phyloP scores from a whole-genome alignment of 2,113 vertebrate genomes.

The Ammodytes marinus region DNA sequence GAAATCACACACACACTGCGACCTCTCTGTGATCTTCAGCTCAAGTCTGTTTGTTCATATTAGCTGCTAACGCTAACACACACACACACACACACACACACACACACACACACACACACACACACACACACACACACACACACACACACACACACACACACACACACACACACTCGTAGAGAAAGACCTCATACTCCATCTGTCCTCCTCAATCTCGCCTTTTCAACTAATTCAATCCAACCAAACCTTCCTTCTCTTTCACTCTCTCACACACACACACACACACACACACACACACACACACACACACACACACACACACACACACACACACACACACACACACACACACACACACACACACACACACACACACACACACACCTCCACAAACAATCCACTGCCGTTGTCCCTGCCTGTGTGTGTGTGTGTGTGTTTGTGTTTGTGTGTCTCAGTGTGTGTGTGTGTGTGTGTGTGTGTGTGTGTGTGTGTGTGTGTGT shows the following conservation, averaged over 20 bases:
- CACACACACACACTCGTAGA: neutral
- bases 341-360: slow-evolving; percentile 49
- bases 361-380: slow-evolving; percentile 37
- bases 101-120: no score
- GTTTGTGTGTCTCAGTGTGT: no score
- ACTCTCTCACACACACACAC: slow-evolving; percentile 29
- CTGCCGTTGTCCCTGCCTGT: slow-evolving; percentile 18
- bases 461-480: no score
- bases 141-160: neutral
- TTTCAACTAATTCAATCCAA: slow-evolving; percentile 79
- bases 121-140: neutral
- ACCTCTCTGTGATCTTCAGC: no score
- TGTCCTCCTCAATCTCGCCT: slow-evolving; percentile 49
- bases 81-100: neutral
- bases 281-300: slow-evolving; percentile 41
- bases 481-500: no score
- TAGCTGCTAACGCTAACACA: neutral
- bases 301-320: slow-evolving; percentile 38
- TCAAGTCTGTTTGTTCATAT: no score
- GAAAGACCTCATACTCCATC: slow-evolving; percentile 63
- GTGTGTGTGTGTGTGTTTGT: no score
- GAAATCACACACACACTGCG: no score
- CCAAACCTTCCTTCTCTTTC: slow-evolving; percentile 18
- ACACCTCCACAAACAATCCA: slow-evolving; percentile 57
- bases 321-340: slow-evolving; percentile 37